phyloP scores from a whole-genome alignment of 2,113 vertebrate species.

The Dromiciops gliroides region DNA sequence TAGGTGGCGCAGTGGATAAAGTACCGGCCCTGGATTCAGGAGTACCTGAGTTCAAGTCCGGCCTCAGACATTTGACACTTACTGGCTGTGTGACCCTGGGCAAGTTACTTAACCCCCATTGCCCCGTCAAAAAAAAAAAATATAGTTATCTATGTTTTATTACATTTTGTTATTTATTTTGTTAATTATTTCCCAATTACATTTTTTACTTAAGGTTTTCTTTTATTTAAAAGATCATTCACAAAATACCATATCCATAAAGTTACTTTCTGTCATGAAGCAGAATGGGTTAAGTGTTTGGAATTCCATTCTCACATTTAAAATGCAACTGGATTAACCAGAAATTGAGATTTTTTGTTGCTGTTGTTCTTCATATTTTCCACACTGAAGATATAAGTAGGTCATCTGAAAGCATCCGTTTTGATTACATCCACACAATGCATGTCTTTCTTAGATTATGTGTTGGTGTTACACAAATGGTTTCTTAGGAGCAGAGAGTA shows the following conservation, averaged over 20 bases:
- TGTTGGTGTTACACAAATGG: slow-evolving; percentile 88
- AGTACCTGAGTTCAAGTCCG: too few species aligned
- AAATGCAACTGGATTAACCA: slow-evolving; percentile 83
- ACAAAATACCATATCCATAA: slow-evolving; percentile 93
- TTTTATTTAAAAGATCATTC: slow-evolving; percentile 94
- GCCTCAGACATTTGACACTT: too few species aligned
- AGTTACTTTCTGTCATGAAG: slow-evolving; percentile 88
- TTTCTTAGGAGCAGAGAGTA: slow-evolving; percentile 83
- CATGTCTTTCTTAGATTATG: slow-evolving; percentile 86
- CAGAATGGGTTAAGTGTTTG: slow-evolving; percentile 88
- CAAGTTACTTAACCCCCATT: too few species aligned
- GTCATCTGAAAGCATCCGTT: slow-evolving; percentile 80
- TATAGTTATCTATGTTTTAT: too few species aligned
- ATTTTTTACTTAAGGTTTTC: slow-evolving; percentile 87
- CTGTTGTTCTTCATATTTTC: slow-evolving; percentile 82
- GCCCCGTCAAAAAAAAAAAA: too few species aligned
- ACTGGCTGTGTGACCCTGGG: too few species aligned
- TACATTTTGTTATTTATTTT: too few species aligned
- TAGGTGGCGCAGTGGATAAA: too few species aligned
- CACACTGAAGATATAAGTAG: slow-evolving; percentile 82
- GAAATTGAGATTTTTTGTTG: slow-evolving; percentile 75
- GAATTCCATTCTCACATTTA: slow-evolving; percentile 82
- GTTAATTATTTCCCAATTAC: too few species aligned
- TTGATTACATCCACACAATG: slow-evolving; percentile 85
- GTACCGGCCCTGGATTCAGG: too few species aligned